A percentile compares a stretch with the other conserved stretches of the same genome.
These are phyloP conservation scores for Corythornis vintsioides DNA, from an alignment of 2,113 vertebrate genomes.

Conservation along the genomic window DNA sequence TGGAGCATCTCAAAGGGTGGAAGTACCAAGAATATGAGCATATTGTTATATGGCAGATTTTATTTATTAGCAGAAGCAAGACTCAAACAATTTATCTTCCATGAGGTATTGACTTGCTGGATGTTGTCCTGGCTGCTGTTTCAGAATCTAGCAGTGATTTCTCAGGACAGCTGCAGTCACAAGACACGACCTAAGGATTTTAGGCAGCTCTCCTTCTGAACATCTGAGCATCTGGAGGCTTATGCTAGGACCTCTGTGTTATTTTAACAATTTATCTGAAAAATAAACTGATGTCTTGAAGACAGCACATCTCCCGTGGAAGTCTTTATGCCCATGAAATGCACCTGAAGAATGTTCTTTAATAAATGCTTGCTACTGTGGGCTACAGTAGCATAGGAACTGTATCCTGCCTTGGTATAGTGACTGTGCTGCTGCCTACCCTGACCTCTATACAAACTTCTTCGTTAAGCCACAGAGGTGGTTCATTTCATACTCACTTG, in stretches of 20 bases:
- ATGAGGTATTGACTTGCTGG: not conserved
- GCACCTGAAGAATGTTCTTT: not conserved
- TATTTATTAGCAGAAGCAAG: not conserved
- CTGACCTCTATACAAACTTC: not conserved
- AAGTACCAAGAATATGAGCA: not conserved
- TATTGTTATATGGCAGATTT: not conserved
- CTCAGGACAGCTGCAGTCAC: not conserved
- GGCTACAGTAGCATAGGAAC: not conserved
- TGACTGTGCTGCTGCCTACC: not conserved
- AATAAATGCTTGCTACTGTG: not conserved
- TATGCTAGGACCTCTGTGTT: not conserved
- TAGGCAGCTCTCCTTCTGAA: not conserved
- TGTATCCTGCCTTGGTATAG: fast-evolving
- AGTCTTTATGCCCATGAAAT: not conserved
- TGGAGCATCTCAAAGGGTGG: not conserved
- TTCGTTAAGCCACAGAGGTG: not conserved
- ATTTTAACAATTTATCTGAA: constrained; percentile 8
- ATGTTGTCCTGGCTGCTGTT: not conserved
- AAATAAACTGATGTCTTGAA: not conserved
- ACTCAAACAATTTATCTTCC: not conserved
- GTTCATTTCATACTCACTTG: not conserved
- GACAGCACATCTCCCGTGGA: not conserved
- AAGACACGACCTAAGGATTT: not conserved
- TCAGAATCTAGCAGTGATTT: not conserved
- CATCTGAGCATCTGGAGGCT: not conserved